Conservation (phyloP, 2,113 vertebrate genomes). For the Sinosuthora webbiana region DNA sequence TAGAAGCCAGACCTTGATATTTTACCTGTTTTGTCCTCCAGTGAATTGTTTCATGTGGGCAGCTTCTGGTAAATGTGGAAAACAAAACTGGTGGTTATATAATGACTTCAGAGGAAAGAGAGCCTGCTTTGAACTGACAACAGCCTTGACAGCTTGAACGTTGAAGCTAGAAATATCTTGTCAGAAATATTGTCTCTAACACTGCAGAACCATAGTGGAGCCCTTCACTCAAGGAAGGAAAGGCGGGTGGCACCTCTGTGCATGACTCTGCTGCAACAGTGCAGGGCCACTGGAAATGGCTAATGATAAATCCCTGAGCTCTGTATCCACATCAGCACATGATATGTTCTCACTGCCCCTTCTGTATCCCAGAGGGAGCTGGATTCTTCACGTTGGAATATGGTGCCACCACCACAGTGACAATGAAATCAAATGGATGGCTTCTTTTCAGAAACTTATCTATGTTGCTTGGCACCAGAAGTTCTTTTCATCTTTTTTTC, state of each 20-base stretch:
- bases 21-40: not conserved
- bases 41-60: not conserved
- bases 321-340: not conserved
- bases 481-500: not conserved
- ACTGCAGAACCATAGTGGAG: not conserved
- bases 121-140: conserved; percentile 54
- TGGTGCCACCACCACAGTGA: not conserved
- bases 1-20: not conserved
- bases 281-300: not conserved
- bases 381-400: fast-evolving
- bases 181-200: not conserved
- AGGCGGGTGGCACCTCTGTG: not conserved
- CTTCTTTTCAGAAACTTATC: not conserved
- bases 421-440: not conserved
- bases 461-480: not conserved
- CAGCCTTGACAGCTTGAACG: conserved; percentile 43
- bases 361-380: not conserved
- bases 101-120: conserved; percentile 39
- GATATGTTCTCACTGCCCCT: not conserved
- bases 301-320: not conserved
- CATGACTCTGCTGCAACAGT: not conserved
- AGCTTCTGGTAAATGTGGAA: conserved; percentile 34
- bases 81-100: conserved; percentile 37
- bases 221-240: not conserved
- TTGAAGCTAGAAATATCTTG: conserved; percentile 57